Percentiles rank a stretch among this genome's conserved stretches.
Evolutionary conservation across 2,113 vertebrate species (phyloP).

Genomic region (Channa maculata): DNA sequence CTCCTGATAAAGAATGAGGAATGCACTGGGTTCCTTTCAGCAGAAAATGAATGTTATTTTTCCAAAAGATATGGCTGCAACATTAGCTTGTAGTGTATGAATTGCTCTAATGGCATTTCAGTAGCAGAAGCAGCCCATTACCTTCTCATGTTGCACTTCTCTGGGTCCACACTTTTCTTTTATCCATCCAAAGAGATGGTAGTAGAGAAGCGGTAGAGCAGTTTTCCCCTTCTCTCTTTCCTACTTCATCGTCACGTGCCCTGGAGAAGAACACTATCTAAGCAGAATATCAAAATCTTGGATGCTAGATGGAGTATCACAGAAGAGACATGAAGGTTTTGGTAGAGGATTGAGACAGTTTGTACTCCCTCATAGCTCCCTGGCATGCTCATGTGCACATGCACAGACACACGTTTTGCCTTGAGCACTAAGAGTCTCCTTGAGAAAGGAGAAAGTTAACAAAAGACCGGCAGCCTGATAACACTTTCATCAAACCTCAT

Average conservation of each 20-base stretch:
- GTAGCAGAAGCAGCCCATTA: conserved; percentile 51
- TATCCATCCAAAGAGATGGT: conserved; percentile 40
- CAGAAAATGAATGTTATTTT: conserved; percentile 39
- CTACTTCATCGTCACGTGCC: conserved; percentile 28
- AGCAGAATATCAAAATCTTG: conserved; percentile 65
- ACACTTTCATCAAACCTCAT: conserved; percentile 79
- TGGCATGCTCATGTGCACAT: conserved; percentile 3
- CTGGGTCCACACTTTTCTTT: conserved; percentile 54
- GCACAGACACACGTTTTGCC: conserved; percentile 25
- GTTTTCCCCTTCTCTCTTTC: conserved; percentile 13
- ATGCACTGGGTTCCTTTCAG: conserved; percentile 20
- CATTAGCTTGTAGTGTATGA: conserved; percentile 20
- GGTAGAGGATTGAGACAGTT: conserved; percentile 21
- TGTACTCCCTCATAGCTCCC: conserved; percentile 10
- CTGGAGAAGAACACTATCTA: conserved; percentile 52
- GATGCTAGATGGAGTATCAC: conserved; percentile 56
- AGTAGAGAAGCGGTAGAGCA: conserved; percentile 5
- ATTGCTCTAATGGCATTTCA: conserved; percentile 39
- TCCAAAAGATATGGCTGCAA: conserved; percentile 12
- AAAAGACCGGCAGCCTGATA: conserved; percentile 71
- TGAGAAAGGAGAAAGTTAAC: conserved; percentile 71
- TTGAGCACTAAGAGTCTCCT: conserved; percentile 66
- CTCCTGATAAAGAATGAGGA: conserved; percentile 11
- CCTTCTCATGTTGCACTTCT: conserved; percentile 45
- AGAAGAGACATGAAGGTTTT: conserved; percentile 48